These are phyloP conservation scores for Megatriorchis doriae DNA, from an alignment of 2,113 vertebrate species.

Conservation along the genomic window DNA sequence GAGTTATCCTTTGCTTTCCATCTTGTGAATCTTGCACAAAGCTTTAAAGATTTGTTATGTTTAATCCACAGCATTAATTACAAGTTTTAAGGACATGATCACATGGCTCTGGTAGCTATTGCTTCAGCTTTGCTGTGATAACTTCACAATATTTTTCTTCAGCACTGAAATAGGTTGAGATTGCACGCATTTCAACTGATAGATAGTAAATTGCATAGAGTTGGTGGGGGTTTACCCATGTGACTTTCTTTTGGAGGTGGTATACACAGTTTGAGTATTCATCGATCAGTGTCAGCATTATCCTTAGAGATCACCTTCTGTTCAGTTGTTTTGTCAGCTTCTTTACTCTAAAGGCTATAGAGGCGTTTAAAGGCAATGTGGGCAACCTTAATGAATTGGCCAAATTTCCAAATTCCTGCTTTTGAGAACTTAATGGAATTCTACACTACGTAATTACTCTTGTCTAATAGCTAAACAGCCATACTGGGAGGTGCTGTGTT, in stretches of 20 bases:
- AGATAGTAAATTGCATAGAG: rapidly evolving
- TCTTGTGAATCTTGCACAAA: background rate
- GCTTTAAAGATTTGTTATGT: background rate
- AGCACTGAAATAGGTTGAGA: background rate
- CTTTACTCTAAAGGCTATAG: background rate
- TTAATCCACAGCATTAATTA: background rate
- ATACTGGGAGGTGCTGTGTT: background rate
- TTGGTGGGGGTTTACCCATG: rapidly evolving
- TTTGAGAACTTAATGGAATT: background rate
- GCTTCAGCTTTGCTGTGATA: background rate
- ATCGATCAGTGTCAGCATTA: background rate
- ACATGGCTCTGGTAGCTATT: background rate
- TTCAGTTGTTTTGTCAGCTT: background rate
- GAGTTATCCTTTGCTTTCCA: background rate
- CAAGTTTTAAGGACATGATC: background rate
- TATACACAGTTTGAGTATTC: background rate
- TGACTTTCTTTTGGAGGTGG: background rate
- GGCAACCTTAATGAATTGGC: background rate
- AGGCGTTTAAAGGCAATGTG: background rate
- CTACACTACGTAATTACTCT: background rate
- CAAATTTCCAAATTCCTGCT: background rate
- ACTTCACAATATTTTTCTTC: background rate
- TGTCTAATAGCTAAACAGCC: background rate
- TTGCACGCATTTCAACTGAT: background rate
- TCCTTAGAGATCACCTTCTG: background rate